A percentile compares a stretch with the other conserved stretches of the same genome.
Conservation (phyloP, 2,797 vertebrate genomes). For the Nyctalus aviator region DNA sequence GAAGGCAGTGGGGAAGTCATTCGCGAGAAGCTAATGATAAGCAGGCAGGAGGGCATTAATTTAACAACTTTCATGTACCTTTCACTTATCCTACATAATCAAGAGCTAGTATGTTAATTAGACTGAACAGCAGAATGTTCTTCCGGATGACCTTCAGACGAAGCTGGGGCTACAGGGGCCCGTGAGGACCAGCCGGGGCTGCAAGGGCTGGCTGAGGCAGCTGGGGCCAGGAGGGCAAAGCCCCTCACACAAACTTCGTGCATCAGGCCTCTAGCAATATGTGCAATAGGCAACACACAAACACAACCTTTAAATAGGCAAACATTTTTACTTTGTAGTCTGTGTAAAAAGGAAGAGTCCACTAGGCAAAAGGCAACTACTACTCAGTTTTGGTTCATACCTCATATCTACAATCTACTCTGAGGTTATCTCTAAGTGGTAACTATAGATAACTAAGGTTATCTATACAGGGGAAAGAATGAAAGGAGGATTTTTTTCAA, state of each 20-base stretch:
- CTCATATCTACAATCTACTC: neutral
- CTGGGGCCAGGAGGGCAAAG: too few relatives aligned
- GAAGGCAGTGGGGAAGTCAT: neutral
- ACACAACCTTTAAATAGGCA: neutral
- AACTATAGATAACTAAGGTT: too few relatives aligned
- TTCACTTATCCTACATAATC: neutral
- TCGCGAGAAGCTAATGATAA: neutral
- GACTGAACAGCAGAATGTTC: too few relatives aligned
- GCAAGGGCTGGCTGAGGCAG: too few relatives aligned
- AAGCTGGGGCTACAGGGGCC: too few relatives aligned
- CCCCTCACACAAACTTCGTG: too few relatives aligned
- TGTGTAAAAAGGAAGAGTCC: neutral
- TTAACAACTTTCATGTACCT: neutral
- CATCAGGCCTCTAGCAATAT: neutral
- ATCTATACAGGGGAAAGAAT: neutral
- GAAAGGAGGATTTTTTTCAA: neutral
- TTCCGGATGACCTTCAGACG: too few relatives aligned
- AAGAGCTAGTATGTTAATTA: too few relatives aligned
- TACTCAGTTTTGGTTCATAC: neutral
- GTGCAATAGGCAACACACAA: neutral
- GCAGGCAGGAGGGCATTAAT: neutral
- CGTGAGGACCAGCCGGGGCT: too few relatives aligned
- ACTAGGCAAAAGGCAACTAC: neutral
- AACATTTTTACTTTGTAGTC: constrained; percentile 36
- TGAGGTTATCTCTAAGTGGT: neutral